Evolutionary conservation across 2,113 vertebrate species (phyloP), one percentile per base, ranked within the genome.

Genomic region (Phasianus colchicus): DNA sequence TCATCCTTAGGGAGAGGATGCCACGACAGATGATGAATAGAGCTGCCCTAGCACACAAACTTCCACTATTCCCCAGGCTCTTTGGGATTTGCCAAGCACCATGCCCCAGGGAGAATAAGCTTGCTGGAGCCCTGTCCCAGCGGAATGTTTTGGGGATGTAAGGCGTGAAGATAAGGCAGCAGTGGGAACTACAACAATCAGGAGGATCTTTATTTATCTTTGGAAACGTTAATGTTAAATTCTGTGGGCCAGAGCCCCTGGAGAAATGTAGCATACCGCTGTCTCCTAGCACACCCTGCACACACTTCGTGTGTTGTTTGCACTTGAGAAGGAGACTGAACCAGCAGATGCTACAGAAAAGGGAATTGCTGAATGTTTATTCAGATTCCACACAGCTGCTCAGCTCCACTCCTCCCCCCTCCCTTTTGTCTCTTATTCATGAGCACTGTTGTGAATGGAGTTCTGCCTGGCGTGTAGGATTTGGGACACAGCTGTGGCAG

Each of bases 361-460:
- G 58, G n/a, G 78, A 72, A 78, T 90, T 86, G 84, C 89, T 85
- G 94, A 87, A 85, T 89, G 93, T 93, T 95, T 92, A 93, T 96
- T 96, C 86, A 89, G 79, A 96, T 72, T 92, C 88, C 55, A 47
- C 91, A 88, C 95, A 97, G 96, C 91, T 96, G 96, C 90, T 96
- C 86, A 61, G 89, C 92, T 92, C 72, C 70, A 42, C 76, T 88
- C 83, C 81, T 95, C 80, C 83, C 83, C 87, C 75, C 30, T 88
- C 47, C 25, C 94, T 96, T 96, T 97, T 93, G 95, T 96, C 92
- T 84, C 86, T 88, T 94, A 94, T 95, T 97, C 92, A 95, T 96
- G 93, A 96, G 86, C 75, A 61, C 1, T 55, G 81, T 77, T 74
- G 69, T 93, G 83, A 95, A 88, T 89, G 92, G 91, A 42, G 76